Conservation (phyloP, 2,888 invertebrate genomes). For the Caenorhabditis japonica region DNA sequence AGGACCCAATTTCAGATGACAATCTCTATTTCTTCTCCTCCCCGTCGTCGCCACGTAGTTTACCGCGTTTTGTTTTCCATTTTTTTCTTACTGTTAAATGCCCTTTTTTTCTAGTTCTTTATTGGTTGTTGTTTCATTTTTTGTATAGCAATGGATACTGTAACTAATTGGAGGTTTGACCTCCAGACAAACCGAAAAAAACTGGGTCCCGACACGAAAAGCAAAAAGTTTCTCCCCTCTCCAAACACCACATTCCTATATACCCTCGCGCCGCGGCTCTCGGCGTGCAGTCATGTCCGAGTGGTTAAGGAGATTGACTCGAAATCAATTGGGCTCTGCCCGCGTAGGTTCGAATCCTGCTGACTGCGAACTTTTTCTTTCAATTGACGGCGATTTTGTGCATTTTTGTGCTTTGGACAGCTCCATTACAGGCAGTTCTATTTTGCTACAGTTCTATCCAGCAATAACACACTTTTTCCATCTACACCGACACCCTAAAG, state of each 20-base stretch:
- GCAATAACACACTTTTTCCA: not conserved
- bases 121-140: too few species aligned
- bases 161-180: too few species aligned
- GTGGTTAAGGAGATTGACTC: conserved; percentile 70
- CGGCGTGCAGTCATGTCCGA: conserved; percentile 61
- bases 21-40: conserved; percentile 16
- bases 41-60: conserved; percentile 5
- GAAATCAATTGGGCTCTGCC: conserved; percentile 70
- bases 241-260: not conserved
- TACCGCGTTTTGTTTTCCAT: conserved; percentile 40
- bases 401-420: not conserved
- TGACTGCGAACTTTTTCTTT: conserved; percentile 51
- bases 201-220: too few species aligned
- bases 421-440: too few species aligned
- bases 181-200: too few species aligned
- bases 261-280: conserved; percentile 1
- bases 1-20: conserved; percentile 43
- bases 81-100: too few species aligned
- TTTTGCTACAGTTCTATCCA: too few species aligned
- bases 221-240: too few species aligned
- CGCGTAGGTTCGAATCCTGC: conserved; percentile 70
- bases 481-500: not conserved
- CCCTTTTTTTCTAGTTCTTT: too few species aligned
- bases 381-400: not conserved
- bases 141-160: too few species aligned